Evolutionary conservation across 2,113 vertebrate genomes (phyloP).

Genomic region (Bucco capensis): DNA sequence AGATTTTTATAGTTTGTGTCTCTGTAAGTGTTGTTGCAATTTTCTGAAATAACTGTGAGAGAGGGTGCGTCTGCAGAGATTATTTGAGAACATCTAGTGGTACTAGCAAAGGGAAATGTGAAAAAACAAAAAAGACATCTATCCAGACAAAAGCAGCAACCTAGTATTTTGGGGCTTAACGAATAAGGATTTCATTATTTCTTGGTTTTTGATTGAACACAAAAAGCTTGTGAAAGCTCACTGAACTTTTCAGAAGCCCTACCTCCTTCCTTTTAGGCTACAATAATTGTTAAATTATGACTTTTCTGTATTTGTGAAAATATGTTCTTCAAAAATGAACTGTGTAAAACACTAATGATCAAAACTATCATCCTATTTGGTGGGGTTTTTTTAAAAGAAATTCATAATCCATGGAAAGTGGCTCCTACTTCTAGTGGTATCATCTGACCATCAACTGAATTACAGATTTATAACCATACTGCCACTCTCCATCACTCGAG

Average conservation of each 20-base stretch:
- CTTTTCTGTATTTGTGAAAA: not conserved
- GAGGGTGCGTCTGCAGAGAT: not conserved
- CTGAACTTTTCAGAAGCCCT: not conserved
- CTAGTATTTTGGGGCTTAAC: not conserved
- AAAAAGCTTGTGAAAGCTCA: not conserved
- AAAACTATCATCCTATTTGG: not conserved
- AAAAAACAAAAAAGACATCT: not conserved
- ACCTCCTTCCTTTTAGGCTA: not conserved
- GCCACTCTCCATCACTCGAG: not conserved
- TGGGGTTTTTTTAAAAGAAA: not conserved
- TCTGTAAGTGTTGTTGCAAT: not conserved
- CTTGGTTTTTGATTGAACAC: not conserved
- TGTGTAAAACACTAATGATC: not conserved
- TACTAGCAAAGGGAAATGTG: not conserved
- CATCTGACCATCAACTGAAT: not conserved
- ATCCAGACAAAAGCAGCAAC: not conserved
- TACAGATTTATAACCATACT: not conserved
- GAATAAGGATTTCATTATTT: not conserved
- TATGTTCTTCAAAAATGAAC: not conserved
- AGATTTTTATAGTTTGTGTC: not conserved
- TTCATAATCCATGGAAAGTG: not conserved
- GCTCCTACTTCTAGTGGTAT: not conserved
- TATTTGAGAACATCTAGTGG: not conserved
- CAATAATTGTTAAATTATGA: not conserved
- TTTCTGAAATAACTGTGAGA: not conserved